Conservation (phyloP, 1,140 invertebrate genomes). For the Papilio xuthus region DNA sequence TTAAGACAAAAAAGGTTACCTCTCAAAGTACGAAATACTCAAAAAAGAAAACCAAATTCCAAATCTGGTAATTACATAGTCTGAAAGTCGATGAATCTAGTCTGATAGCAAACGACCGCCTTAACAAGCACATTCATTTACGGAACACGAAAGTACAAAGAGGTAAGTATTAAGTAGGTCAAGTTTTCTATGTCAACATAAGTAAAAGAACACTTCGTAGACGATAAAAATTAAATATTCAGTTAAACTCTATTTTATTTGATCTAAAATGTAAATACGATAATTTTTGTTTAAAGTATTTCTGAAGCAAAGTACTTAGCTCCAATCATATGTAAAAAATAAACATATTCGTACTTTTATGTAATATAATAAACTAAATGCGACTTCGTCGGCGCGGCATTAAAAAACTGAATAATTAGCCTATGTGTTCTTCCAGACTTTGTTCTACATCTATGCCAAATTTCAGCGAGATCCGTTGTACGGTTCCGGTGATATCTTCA, state of each 20-base stretch:
- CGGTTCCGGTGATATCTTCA: too few species aligned
- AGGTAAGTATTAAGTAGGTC: conserved; percentile 5
- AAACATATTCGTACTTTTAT: background rate
- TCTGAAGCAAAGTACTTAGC: too few species aligned
- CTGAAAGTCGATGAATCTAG: background rate
- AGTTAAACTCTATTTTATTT: background rate
- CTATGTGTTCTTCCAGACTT: too few species aligned
- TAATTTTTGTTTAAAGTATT: too few species aligned
- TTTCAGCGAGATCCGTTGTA: too few species aligned
- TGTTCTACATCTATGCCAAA: too few species aligned
- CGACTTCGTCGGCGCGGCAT: too few species aligned
- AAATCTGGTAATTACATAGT: background rate
- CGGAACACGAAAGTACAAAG: conserved; percentile 21
- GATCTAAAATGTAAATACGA: background rate
- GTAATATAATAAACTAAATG: too few species aligned
- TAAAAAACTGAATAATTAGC: too few species aligned
- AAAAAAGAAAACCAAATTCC: background rate
- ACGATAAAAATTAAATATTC: background rate
- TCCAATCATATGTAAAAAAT: too few species aligned
- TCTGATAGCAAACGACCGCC: conserved; percentile 8
- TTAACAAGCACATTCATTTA: conserved; percentile 33
- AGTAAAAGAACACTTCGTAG: background rate
- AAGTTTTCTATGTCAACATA: conserved; percentile 13
- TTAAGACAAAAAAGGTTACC: background rate
- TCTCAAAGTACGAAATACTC: background rate